A percentile compares a stretch with the other conserved stretches of the same genome.
Evolutionary conservation across 2,888 invertebrate genomes (phyloP).

Genomic region (Caenorhabditis panamensis): DNA sequence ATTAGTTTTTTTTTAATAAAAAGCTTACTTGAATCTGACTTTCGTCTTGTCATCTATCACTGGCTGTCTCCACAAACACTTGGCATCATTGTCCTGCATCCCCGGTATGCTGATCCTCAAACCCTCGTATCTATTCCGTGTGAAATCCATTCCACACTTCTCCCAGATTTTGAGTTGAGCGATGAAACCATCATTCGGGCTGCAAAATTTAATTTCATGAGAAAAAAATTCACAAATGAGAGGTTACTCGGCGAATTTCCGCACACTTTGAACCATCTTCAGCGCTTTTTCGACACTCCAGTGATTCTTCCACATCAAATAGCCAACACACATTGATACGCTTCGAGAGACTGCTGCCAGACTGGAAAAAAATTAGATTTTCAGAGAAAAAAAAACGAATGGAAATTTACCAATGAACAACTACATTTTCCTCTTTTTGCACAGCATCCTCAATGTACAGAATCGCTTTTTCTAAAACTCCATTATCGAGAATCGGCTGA

Average conservation of each 20-base stretch:
- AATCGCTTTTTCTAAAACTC: conserved; percentile 27
- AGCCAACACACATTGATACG: conserved; percentile 46
- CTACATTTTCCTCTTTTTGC: conserved; percentile 35
- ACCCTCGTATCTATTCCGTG: conserved; percentile 7
- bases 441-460: conserved; percentile 21
- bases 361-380: background rate
- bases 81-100: background rate
- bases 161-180: conserved; percentile 53
- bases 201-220: conserved; percentile 19
- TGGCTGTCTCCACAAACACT: conserved; percentile 29
- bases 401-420: conserved; percentile 47
- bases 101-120: conserved; percentile 9
- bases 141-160: conserved; percentile 12
- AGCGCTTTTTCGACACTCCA: conserved; percentile 33
- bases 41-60: conserved; percentile 14
- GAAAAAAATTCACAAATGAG: background rate
- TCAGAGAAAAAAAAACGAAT: background rate
- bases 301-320: conserved; percentile 28
- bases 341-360: conserved; percentile 48
- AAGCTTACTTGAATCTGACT: conserved; percentile 36
- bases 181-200: conserved; percentile 47
- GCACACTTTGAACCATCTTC: conserved; percentile 31
- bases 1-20: background rate
- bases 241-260: conserved; percentile 27
- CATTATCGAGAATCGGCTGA: conserved; percentile 31